Evolutionary conservation across 2,797 vertebrate genomes (phyloP).

Genomic region (Neosilurus hyrtlii): DNA sequence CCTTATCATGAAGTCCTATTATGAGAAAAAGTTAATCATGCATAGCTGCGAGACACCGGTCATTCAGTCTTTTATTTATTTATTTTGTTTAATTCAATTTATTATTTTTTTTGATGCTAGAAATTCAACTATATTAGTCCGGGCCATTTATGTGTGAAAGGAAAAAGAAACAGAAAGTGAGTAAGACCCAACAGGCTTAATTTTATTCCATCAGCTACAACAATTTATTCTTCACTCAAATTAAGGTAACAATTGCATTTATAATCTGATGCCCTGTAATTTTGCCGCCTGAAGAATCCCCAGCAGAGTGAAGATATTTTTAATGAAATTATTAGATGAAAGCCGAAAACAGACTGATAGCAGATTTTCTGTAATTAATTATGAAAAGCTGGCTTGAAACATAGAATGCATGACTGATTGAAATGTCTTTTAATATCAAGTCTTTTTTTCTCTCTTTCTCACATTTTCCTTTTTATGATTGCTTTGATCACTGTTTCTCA

Average conservation of each 20-base stretch:
- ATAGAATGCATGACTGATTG: conserved; percentile 23
- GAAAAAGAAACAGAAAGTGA: not conserved
- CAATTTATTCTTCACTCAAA: conserved; percentile 32
- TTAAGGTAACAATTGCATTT: conserved; percentile 35
- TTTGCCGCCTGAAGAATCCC: conserved; percentile 36
- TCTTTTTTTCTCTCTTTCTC: not conserved
- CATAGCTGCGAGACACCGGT: conserved; percentile 9
- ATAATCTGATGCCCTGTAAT: conserved; percentile 44
- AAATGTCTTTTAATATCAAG: conserved; percentile 23
- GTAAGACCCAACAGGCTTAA: conserved; percentile 4
- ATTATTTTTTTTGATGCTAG: not conserved
- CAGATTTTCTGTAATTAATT: conserved; percentile 40
- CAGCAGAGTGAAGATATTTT: conserved; percentile 28
- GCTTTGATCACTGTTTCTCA: not conserved
- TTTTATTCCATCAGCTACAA: conserved; percentile 27
- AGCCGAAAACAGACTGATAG: conserved; percentile 41
- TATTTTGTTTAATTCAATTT: not conserved
- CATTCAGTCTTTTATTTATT: conserved; percentile 3
- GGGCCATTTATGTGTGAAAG: conserved; percentile 7
- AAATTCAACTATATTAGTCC: not conserved
- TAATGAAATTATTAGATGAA: conserved; percentile 49
- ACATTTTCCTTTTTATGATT: not conserved
- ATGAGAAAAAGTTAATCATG: not conserved
- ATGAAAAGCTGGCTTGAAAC: conserved; percentile 22
- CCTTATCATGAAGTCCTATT: not conserved